Evolutionary conservation across 1,140 invertebrate genomes (phyloP).

Genomic region (Drosophila virilis): DNA sequence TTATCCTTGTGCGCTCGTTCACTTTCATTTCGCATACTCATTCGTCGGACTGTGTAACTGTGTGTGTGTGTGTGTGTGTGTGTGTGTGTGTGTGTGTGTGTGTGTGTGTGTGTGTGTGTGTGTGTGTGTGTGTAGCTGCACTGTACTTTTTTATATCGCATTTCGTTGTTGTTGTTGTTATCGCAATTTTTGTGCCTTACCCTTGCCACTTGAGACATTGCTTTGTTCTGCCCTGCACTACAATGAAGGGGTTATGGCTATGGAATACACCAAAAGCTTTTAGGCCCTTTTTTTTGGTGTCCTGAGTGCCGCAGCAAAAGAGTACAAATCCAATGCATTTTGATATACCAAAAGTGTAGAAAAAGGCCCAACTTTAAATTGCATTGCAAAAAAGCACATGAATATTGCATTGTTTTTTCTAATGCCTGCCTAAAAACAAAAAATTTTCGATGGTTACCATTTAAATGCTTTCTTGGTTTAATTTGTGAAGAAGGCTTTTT

Average conservation of each 20-base stretch:
- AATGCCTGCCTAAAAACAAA: neutral
- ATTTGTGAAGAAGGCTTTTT: too few relatives aligned
- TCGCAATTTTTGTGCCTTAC: slow-evolving; percentile 67
- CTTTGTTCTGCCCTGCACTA: slow-evolving; percentile 65
- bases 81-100: too few relatives aligned
- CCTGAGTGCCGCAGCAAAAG: slow-evolving; percentile 39
- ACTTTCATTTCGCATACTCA: slow-evolving; percentile 76
- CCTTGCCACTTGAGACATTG: slow-evolving; percentile 82
- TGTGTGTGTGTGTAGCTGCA: slow-evolving; percentile 11
- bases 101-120: slow-evolving; percentile 33
- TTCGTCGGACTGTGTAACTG: slow-evolving; percentile 47
- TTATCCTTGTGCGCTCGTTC: slow-evolving; percentile 81
- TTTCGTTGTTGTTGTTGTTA: slow-evolving; percentile 53
- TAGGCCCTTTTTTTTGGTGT: slow-evolving; percentile 42
- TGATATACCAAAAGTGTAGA: slow-evolving; percentile 18
- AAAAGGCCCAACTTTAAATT: slow-evolving; percentile 25
- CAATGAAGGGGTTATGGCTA: slow-evolving; percentile 71
- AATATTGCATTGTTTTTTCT: slow-evolving; percentile 25
- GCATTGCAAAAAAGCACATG: neutral
- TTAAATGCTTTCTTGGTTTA: too few relatives aligned
- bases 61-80: slow-evolving; percentile 10
- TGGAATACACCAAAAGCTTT: slow-evolving; percentile 67
- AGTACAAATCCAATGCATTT: slow-evolving; percentile 62
- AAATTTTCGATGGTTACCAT: too few relatives aligned
- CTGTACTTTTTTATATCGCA: slow-evolving; percentile 44